Evolutionary conservation across 2,113 vertebrate genomes (phyloP).

Genomic region (Corydoras sp.): DNA sequence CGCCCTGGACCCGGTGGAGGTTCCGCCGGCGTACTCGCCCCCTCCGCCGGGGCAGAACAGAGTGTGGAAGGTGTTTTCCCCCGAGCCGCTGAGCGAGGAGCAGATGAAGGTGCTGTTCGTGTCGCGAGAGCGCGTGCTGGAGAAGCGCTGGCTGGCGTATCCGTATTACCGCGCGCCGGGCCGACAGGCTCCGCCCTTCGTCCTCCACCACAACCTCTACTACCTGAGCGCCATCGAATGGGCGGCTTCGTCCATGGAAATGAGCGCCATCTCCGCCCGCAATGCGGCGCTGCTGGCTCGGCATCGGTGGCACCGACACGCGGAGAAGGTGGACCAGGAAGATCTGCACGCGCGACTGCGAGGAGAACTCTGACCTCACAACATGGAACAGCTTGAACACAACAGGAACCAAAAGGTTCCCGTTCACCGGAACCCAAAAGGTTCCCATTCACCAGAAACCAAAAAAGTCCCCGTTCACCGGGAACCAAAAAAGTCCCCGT

Average conservation of each 20-base stretch:
- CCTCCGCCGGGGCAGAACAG: constrained; percentile 36
- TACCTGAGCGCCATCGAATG: constrained; percentile 82
- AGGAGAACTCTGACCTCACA: constrained; percentile 70
- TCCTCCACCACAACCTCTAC: constrained; percentile 80
- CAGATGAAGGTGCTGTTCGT: constrained; percentile 74
- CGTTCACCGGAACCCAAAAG: too few species aligned
- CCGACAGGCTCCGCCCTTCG: constrained; percentile 69
- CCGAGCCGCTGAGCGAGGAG: constrained; percentile 60
- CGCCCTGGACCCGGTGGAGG: constrained; percentile 60
- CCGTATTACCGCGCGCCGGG: constrained; percentile 70
- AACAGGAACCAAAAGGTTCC: too few species aligned
- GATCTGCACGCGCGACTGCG: constrained; percentile 77
- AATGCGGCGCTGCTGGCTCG: constrained; percentile 81
- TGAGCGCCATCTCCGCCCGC: constrained; percentile 80
- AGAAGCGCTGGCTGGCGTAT: constrained; percentile 78
- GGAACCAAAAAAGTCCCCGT: too few species aligned
- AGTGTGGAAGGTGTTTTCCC: constrained; percentile 86
- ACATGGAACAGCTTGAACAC: too few species aligned
- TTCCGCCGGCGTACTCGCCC: constrained; percentile 33
- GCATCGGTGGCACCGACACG: constrained; percentile 76
- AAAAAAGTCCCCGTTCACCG: too few species aligned
- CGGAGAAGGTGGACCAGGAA: constrained; percentile 75
- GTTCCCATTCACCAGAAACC: too few species aligned
- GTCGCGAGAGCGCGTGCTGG: constrained; percentile 67
- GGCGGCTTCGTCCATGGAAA: constrained; percentile 85